Conservation (phyloP, 2,888 invertebrate genomes). For the Serrognathus titanus region DNA sequence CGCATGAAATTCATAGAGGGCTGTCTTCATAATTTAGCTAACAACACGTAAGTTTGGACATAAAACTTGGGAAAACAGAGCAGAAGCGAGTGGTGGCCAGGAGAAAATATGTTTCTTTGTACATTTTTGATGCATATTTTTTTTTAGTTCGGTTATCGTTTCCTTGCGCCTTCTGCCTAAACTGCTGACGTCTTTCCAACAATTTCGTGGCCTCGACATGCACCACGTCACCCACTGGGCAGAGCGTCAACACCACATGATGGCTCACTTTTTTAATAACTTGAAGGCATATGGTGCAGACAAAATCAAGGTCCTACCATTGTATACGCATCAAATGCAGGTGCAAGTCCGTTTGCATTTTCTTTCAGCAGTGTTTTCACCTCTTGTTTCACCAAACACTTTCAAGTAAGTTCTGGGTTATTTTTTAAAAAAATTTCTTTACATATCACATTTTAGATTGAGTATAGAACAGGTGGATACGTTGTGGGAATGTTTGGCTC, state of each 20-base stretch:
- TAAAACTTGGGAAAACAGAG: not conserved
- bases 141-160: constrained; percentile 77
- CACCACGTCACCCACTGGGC: constrained; percentile 91
- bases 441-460: constrained; percentile 51
- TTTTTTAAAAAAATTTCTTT: not conserved
- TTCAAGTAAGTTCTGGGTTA: constrained; percentile 60
- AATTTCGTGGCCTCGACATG: constrained; percentile 81
- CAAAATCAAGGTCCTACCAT: constrained; percentile 41
- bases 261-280: constrained; percentile 88
- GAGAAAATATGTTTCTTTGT: no score
- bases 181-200: constrained; percentile 86
- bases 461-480: constrained; percentile 87
- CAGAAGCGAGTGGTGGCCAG: not conserved
- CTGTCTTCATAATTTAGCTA: constrained; percentile 83
- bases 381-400: constrained; percentile 82
- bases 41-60: constrained; percentile 61
- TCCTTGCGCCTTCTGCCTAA: constrained; percentile 86
- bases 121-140: not conserved
- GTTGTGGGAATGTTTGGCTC: constrained; percentile 87
- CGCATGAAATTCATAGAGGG: constrained; percentile 94
- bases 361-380: constrained; percentile 87
- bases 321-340: constrained; percentile 78
- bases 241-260: constrained; percentile 88
- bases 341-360: constrained; percentile 90
- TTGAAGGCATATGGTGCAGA: constrained; percentile 67